Percentiles rank a stretch among this genome's conserved stretches.
These are phyloP conservation scores for Balaeniceps rex DNA, from an alignment of 2,113 vertebrate genomes.

Conservation along the genomic window DNA sequence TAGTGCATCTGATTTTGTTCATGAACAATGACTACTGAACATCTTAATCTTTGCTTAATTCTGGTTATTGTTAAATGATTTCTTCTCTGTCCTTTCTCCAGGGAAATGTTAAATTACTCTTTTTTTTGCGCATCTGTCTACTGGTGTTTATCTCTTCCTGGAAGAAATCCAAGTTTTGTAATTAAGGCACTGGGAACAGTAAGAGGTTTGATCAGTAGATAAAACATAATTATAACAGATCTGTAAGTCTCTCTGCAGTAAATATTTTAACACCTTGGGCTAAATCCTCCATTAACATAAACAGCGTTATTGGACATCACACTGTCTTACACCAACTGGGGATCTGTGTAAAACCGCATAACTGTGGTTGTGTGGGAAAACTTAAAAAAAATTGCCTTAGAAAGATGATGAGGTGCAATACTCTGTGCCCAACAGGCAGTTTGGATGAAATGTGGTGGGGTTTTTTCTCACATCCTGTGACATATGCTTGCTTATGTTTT, in stretches of 20 bases:
- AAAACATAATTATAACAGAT: constrained; percentile 43
- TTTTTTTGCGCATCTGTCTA: not conserved
- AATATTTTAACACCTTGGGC: constrained; percentile 45
- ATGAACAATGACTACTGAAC: not conserved
- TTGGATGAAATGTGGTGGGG: not conserved
- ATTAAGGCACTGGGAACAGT: constrained; percentile 41
- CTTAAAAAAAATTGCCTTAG: not conserved
- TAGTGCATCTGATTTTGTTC: not conserved
- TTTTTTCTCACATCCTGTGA: not conserved
- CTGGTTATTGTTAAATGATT: constrained; percentile 7
- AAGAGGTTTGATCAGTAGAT: constrained; percentile 40
- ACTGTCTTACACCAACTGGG: not conserved
- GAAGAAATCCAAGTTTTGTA: constrained; percentile 40
- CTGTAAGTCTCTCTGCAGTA: constrained; percentile 17
- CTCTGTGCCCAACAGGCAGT: not conserved
- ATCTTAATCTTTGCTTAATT: constrained; percentile 41
- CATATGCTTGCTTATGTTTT: not conserved
- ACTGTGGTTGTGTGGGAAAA: not conserved
- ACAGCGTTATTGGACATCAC: not conserved
- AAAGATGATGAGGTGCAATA: not conserved
- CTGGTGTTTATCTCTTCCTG: constrained; percentile 32
- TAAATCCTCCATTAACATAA: not conserved
- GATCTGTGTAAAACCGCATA: not conserved
- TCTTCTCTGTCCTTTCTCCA: not conserved
- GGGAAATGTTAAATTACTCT: constrained; percentile 24